Evolutionary conservation across 2,888 invertebrate genomes (phyloP), one percentile per base, ranked within the genome.

Genomic region (Branchellion lobata): DNA sequence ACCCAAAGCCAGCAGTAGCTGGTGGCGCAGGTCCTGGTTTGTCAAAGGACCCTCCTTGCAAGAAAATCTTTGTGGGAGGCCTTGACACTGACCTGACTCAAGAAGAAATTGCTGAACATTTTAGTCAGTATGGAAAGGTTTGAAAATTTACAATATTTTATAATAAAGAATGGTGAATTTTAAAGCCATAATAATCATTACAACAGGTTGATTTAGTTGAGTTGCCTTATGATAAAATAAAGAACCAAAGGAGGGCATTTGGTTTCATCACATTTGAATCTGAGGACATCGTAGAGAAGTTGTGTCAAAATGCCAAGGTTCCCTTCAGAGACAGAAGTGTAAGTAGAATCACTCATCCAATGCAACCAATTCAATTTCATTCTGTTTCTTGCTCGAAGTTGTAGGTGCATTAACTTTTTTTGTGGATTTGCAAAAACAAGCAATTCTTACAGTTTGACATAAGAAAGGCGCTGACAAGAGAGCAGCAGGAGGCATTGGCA

Each of bases 211-310:
- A 94, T 82, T 95, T 96, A 85, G 92, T 96, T 80, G 97, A 97
- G 89, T 93, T 96, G 92, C 97, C 97, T 81, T 96, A 94, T 86
- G 97, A 97, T 88, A 96, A 96, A 89, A 92, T 93, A 88, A 96
- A 96, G 91, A 95, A 95, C 88, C 95, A 95, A 88, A 92, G 96
- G 85, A 94, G 96, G 90, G 95, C 94, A 81, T 97, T 97, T 91
- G 96, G 96, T 88, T 97, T 97, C 88, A 95, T 97, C 87, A 96
- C 96, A 83, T 97, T 96, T 86, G 96, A 97, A 87, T 94, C 94
- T 40, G 96, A 96, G 88, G 93, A 94, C 88, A 93, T 95, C 79
- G 95, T 95, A 40, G 94, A 94, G 86, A 94, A 95, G 87, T 90
- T 95, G 14, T 82, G 82, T 80, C 73, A 73, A 88, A 93, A 93